Base-by-base conservation (phyloP, 2,888 invertebrate genomes). In the Phengaris arion region DNA sequence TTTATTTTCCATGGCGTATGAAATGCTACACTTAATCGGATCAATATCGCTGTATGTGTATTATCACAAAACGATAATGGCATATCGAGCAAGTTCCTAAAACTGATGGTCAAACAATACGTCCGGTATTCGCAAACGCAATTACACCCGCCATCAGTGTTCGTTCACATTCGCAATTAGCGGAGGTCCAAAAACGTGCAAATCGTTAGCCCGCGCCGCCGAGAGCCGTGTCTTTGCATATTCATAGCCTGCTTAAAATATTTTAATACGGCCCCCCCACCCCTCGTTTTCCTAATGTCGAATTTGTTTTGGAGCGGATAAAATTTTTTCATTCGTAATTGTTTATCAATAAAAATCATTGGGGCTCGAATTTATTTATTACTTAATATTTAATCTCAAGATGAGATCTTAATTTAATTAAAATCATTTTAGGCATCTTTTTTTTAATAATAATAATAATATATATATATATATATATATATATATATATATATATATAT, bases 191-290 rank as follows among this genome's bases (percentile, higher is more conserved):
- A 92, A 93, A 93, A 91, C 93, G 93, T 92, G 93, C 91, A 88
- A 93, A 93, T 92, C 93, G 93, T 91, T 92, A 92, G 87, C 89
- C 89, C 83, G 87, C 87, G 83, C 86, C 88, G 85, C 85, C 85
- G 88, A 85, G 89, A 83, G 88, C 84, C 93, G 93, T 93, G 93
- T 89, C 91, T 88, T 89, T 92, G 93, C 93, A 93, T 93, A 93
- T 93, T 93, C 93, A 93, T 93, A 89, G 91, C 90, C 93, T 93
- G 88, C 87, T 93, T 93, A 93, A 92, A 93, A 93, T 93, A 93
- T 93, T 93, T 93, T 93, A 93, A 93, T 91, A 89, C 87, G 88
- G 88, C 86, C 88, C 88, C 35, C 35, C 87, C 84, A 84, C 85
- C 85, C 81, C 86, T 85, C 85, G 88, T 84, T 90, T 89, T 89